Evolutionary conservation across 2,797 vertebrate species (phyloP).

Genomic region (Acanthiza pusilla): DNA sequence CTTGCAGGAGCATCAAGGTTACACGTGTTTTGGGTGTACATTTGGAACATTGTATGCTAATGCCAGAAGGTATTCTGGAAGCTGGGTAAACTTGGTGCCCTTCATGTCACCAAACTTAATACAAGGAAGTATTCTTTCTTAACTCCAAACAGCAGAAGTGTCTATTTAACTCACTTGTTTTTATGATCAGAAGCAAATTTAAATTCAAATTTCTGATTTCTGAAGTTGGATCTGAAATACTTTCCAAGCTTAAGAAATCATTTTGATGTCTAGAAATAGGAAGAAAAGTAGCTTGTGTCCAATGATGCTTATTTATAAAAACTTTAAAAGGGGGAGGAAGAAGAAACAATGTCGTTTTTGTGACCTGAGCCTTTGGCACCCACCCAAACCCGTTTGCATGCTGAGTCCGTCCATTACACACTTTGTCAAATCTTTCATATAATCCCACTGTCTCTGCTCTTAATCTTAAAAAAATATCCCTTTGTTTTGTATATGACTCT

Average conservation of each 20-base stretch:
- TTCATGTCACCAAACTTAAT: not conserved
- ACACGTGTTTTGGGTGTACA: not conserved
- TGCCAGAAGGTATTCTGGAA: not conserved
- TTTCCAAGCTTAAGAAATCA: not conserved
- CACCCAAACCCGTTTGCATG: slow-evolving; percentile 1
- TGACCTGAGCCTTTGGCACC: slow-evolving; percentile 36
- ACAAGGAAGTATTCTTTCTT: not conserved
- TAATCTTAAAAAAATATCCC: slow-evolving; percentile 59
- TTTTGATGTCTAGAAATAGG: not conserved
- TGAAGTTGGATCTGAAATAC: not conserved
- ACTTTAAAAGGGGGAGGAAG: not conserved
- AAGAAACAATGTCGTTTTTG: slow-evolving; percentile 2
- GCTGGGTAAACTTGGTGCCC: not conserved
- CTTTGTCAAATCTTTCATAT: slow-evolving; percentile 32
- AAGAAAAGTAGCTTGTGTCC: not conserved
- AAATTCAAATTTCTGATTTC: not conserved
- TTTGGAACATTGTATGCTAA: not conserved
- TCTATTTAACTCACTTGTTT: not conserved
- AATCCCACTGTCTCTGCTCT: slow-evolving; percentile 50
- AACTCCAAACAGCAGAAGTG: not conserved
- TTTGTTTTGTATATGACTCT: slow-evolving; percentile 44
- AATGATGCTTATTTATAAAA: not conserved
- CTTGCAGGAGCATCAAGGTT: not conserved
- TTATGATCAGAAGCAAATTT: not conserved
- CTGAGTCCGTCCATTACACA: not conserved